Conservation (phyloP, 1,140 invertebrate genomes). For the Drosophila gunungcola region DNA sequence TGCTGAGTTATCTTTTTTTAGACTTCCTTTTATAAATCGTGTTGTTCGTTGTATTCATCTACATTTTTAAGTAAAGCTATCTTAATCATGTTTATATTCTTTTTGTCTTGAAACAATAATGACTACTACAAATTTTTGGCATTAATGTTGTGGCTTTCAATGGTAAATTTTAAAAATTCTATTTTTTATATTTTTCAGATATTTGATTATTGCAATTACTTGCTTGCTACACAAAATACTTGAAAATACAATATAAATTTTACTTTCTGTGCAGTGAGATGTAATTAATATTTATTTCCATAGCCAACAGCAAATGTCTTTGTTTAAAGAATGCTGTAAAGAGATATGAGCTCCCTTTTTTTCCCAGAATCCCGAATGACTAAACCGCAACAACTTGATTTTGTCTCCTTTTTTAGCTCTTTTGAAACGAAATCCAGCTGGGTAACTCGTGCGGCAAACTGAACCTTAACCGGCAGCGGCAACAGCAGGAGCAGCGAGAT, state of each 20-base stretch:
- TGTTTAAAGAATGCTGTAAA: conserved; percentile 1
- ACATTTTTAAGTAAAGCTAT: too few relatives aligned
- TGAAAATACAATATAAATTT: too few relatives aligned
- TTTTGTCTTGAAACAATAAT: too few relatives aligned
- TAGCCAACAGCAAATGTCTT: not conserved
- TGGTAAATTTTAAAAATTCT: too few relatives aligned
- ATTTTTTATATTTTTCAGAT: too few relatives aligned
- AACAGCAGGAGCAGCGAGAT: conserved; percentile 45
- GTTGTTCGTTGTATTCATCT: too few relatives aligned
- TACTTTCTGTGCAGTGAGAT: not conserved
- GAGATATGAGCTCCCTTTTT: not conserved
- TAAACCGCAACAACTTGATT: conserved; percentile 4
- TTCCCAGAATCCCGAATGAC: conserved; percentile 17
- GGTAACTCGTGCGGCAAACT: conserved; percentile 71
- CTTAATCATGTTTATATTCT: too few relatives aligned
- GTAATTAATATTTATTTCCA: not conserved
- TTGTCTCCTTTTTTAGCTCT: conserved; percentile 38
- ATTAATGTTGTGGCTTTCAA: too few relatives aligned
- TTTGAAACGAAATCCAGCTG: conserved; percentile 42
- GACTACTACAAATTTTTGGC: too few relatives aligned
- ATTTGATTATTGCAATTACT: not conserved
- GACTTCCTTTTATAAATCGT: too few relatives aligned
- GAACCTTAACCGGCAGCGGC: conserved; percentile 56
- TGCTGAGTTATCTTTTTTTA: too few relatives aligned
- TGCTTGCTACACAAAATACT: too few relatives aligned